A percentile compares a stretch with the other conserved stretches of the same genome.
These are phyloP conservation scores for Crepidodera aurea DNA, from an alignment of 2,888 invertebrate species.

Conservation along the genomic window DNA sequence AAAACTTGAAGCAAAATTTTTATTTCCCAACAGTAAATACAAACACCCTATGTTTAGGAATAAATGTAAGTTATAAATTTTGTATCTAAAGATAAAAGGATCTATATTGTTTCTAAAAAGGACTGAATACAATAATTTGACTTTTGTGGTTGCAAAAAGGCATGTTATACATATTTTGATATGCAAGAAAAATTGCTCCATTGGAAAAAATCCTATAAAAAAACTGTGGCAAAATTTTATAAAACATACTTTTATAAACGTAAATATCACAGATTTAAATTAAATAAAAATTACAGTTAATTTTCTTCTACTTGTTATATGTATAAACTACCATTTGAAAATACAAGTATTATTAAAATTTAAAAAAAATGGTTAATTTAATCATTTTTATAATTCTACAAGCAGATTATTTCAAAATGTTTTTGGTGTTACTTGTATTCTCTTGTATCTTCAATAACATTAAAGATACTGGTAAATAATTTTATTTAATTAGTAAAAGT, in stretches of 20 bases:
- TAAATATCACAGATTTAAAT: slow-evolving; percentile 14
- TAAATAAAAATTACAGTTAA: background rate
- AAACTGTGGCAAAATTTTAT: background rate
- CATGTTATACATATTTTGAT: slow-evolving; percentile 12
- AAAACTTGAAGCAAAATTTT: slow-evolving; percentile 14
- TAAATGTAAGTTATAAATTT: slow-evolving; percentile 5
- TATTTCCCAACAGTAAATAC: slow-evolving; percentile 11
- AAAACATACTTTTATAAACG: background rate
- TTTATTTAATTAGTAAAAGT: too few species aligned
- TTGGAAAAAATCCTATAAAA: background rate
- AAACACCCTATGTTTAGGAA: slow-evolving; percentile 8
- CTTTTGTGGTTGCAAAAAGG: slow-evolving; percentile 10
- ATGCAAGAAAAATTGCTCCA: slow-evolving; percentile 10
- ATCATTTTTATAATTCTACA: too few species aligned
- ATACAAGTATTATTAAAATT: too few species aligned
- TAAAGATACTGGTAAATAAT: too few species aligned
- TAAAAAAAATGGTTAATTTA: too few species aligned
- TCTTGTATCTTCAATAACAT: too few species aligned
- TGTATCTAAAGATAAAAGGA: slow-evolving; percentile 17
- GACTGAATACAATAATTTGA: slow-evolving; percentile 18
- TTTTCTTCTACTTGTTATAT: too few species aligned
- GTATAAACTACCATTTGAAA: too few species aligned
- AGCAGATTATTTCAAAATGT: too few species aligned
- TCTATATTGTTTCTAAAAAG: slow-evolving; percentile 13
- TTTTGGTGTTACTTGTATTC: too few species aligned